These are phyloP conservation scores for Hydraecia micacea DNA, from an alignment of 2,888 invertebrate genomes.

Conservation along the genomic window DNA sequence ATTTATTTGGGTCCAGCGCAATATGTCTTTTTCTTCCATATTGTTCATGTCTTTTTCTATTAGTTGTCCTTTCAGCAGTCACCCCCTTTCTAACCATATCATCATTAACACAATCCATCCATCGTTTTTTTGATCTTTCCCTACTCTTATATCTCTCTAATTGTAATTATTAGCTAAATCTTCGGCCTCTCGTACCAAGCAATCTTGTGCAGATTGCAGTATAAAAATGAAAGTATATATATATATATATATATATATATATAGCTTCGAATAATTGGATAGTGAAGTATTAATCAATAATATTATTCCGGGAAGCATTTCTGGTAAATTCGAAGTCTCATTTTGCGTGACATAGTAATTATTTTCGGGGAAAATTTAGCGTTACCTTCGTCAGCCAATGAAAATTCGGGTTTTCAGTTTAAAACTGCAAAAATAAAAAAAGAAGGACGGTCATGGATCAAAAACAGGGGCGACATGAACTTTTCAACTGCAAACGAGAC, in stretches of 20 bases:
- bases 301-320: not conserved
- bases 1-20: not conserved
- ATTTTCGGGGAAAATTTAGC: not conserved
- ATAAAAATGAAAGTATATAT: not conserved
- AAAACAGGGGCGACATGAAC: conserved; percentile 24
- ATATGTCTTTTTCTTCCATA: not conserved
- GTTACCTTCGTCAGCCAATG: not conserved
- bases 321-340: not conserved
- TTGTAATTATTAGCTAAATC: not conserved
- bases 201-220: not conserved
- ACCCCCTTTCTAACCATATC: not conserved
- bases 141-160: not conserved
- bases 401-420: not conserved
- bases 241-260: not conserved
- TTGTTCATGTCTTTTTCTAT: not conserved
- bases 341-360: not conserved
- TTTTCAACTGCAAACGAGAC: conserved; percentile 44
- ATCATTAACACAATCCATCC: not conserved
- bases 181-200: not conserved
- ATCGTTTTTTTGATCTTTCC: not conserved
- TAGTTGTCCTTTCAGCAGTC: not conserved
- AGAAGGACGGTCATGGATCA: conserved; percentile 11
- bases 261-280: not conserved
- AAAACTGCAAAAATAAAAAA: conserved; percentile 6
- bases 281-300: not conserved